Base-by-base conservation (phyloP, 2,113 vertebrate species). In the Trematomus loennbergii region DNA sequence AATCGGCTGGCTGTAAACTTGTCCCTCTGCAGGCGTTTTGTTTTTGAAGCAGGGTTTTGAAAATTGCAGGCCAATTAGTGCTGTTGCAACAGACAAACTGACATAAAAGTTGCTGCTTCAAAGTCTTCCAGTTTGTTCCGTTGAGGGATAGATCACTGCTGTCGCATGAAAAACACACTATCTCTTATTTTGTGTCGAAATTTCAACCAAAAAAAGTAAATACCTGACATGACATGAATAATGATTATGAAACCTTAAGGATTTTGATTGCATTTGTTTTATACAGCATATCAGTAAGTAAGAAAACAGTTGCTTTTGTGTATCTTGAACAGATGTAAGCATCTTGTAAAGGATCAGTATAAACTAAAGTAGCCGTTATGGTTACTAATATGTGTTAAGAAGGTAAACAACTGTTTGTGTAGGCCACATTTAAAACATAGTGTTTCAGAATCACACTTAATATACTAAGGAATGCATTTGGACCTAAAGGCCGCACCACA, bases 11-110 rank as follows among this genome's bases (percentile, higher is more conserved):
- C 43, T 64, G 66, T 78, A 75, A 89, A 86, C 9, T 12, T 78
- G 65, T 66, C 45, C 10, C 29, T 64, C 61, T 75, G 54, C 29
- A 74, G 29, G 67, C 66, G 55, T 69, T 16, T 72, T 70, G 36
- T 40, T 50, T 62, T 79, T 71, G 36, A 36, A 60, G 50, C 54
- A 67, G 18, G 1, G 2, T 79, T 85, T 72, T 49, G 33, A 62
- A 75, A 90, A 88, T 77, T 91, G 74, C 63, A 61, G 58, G 36
- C 59, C 76, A 81, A 75, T 88, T 81, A 81, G 52, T 16, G 46
- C 29, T 62, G 54, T 77, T 48, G 58, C 57, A 72, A 12, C 58
- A 43, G 45, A 36, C 49, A 81, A 84, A 87, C 50, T 73, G 36
- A 66, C 68, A 80, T 79, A 45, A 52, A 79, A 68, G 46, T 66